Percentiles rank a stretch among this genome's conserved stretches.
Conservation (phyloP, 2,113 vertebrate species). For the Pithys albifrons region DNA sequence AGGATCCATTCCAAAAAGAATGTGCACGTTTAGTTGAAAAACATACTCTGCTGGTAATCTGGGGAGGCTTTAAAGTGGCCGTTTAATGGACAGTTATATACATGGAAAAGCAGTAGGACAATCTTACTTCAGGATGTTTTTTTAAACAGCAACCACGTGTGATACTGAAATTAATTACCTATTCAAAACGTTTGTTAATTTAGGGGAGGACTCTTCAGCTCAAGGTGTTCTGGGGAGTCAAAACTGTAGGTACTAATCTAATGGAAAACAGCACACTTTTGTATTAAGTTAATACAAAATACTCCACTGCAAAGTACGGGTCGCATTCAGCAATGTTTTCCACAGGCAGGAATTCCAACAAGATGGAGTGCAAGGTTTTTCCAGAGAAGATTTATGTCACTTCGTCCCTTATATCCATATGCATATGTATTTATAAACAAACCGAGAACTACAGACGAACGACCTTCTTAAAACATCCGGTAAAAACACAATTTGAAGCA, state of each 20-base stretch:
- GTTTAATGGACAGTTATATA: neutral
- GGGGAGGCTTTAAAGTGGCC: neutral
- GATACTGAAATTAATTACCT: neutral
- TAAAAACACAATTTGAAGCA: neutral
- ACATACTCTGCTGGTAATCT: neutral
- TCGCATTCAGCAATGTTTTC: neutral
- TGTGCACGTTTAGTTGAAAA: neutral
- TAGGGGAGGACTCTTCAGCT: neutral
- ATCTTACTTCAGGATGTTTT: neutral
- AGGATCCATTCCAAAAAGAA: constrained; percentile 22
- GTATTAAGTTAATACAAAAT: neutral
- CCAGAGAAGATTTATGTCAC: neutral
- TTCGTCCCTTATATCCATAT: neutral
- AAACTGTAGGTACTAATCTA: neutral
- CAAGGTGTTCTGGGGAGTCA: neutral
- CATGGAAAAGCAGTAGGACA: neutral
- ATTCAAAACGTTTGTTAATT: neutral
- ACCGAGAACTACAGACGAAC: neutral
- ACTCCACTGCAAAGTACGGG: neutral
- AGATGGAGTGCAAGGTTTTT: neutral
- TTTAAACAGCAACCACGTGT: neutral
- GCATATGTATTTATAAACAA: neutral
- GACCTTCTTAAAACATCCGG: constrained; percentile 13
- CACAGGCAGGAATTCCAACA: neutral
- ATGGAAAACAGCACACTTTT: neutral